phyloP scores from a whole-genome alignment of 1,140 invertebrate species.

The Uloborus diversus region DNA sequence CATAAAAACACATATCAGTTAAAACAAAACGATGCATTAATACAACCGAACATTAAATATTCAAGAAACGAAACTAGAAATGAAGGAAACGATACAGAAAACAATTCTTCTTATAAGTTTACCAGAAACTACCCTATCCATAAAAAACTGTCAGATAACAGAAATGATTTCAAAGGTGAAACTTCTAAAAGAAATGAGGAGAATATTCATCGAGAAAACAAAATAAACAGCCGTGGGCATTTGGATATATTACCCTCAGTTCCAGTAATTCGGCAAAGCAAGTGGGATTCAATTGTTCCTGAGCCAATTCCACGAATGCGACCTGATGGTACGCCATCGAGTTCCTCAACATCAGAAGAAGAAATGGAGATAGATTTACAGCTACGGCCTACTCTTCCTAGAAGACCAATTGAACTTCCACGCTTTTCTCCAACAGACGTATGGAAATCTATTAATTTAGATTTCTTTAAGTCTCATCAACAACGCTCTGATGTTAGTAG shows the following conservation, averaged over 20 bases:
- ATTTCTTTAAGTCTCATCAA: conserved; percentile 56
- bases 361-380: conserved; percentile 73
- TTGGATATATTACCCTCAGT: background rate
- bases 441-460: conserved; percentile 74
- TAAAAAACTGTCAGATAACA: conserved; percentile 5
- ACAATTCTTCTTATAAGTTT: conserved; percentile 1
- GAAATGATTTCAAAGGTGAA: conserved; percentile 15
- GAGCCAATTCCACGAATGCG: conserved; percentile 4
- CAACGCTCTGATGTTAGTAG: conserved; percentile 58
- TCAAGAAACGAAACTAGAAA: background rate
- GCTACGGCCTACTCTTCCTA: conserved; percentile 78
- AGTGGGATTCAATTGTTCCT: conserved; percentile 30
- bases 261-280: background rate
- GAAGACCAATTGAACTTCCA: conserved; percentile 77
- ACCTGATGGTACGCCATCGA: background rate
- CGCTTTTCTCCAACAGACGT: conserved; percentile 82
- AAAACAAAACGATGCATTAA: background rate
- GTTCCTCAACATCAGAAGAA: conserved; percentile 50
- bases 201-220: background rate
- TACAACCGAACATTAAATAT: background rate
- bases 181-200: background rate
- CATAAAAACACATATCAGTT: background rate
- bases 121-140: background rate
- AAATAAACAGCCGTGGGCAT: background rate
- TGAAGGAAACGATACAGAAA: background rate